A percentile compares a stretch with the other conserved stretches of the same genome.
These are phyloP conservation scores for Spea multiplicata DNA, from an alignment of 2,113 vertebrate genomes.

Conservation along the genomic window DNA sequence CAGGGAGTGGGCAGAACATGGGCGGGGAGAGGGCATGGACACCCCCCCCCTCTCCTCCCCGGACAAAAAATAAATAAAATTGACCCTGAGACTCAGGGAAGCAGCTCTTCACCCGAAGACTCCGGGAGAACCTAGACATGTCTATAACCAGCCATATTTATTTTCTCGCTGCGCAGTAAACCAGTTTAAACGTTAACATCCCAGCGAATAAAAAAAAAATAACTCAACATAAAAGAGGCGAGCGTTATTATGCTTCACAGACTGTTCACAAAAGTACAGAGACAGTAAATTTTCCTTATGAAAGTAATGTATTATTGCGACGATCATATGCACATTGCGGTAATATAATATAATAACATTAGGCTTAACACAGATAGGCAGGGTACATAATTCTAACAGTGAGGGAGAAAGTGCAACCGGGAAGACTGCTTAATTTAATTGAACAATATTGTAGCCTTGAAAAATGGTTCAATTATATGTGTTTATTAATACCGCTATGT, in stretches of 20 bases:
- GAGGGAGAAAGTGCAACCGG: slow-evolving; percentile 32
- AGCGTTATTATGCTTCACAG: slow-evolving; percentile 1
- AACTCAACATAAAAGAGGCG: neutral
- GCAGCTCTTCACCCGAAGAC: no score
- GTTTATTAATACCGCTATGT: slow-evolving; percentile 45
- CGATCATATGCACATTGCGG: slow-evolving; percentile 18
- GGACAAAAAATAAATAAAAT: no score
- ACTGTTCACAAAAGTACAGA: slow-evolving; percentile 12
- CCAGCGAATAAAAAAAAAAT: neutral
- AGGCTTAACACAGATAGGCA: slow-evolving; percentile 42
- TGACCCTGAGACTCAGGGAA: no score
- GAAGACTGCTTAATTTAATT: slow-evolving; percentile 47
- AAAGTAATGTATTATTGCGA: slow-evolving; percentile 17
- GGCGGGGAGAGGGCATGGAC: no score
- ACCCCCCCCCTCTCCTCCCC: no score
- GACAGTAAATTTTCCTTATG: slow-evolving; percentile 16
- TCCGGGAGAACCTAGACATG: no score
- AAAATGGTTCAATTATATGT: slow-evolving; percentile 47
- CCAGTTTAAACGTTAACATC: neutral
- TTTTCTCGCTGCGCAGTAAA: no score
- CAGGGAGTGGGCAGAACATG: no score
- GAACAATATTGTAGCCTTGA: slow-evolving; percentile 42
- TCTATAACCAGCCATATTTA: no score
- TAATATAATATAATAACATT: slow-evolving; percentile 37
- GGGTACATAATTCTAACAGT: slow-evolving; percentile 9